A percentile compares a stretch with the other conserved stretches of the same genome.
phyloP scores from a whole-genome alignment of 1,140 invertebrate genomes.

The Rhizoglyphus robini region DNA sequence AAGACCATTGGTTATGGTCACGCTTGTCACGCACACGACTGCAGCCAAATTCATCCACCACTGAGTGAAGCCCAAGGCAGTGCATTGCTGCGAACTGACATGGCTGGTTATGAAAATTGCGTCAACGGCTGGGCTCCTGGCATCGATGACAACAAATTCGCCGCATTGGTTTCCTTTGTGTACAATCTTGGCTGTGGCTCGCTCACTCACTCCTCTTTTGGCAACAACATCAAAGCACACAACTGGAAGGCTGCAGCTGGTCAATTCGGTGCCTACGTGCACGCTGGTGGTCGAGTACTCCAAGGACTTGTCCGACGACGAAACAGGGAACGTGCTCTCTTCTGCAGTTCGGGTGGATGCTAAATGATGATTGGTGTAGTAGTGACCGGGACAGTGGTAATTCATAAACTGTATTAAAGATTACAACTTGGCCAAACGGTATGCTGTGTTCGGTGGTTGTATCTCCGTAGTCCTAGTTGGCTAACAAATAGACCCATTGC shows the following conservation, averaged over 20 bases:
- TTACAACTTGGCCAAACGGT: too few species aligned
- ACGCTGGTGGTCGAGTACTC: constrained; percentile 13
- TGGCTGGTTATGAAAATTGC: constrained; percentile 2
- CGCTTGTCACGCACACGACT: background rate
- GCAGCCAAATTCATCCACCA: constrained; percentile 12
- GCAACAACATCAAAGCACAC: background rate
- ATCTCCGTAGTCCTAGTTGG: too few species aligned
- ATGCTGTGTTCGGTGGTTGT: too few species aligned
- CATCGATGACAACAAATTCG: constrained; percentile 3
- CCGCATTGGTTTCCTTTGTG: constrained; percentile 9
- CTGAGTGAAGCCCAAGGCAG: background rate
- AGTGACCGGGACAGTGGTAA: too few species aligned
- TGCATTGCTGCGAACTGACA: background rate
- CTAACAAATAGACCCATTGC: too few species aligned
- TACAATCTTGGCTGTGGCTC: constrained; percentile 17
- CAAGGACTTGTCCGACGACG: background rate
- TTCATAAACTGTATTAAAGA: too few species aligned
- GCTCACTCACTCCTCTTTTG: background rate
- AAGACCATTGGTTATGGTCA: constrained; percentile 20
- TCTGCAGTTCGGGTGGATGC: constrained; percentile 16
- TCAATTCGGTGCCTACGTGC: background rate
- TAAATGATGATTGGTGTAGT: too few species aligned
- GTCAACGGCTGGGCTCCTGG: background rate
- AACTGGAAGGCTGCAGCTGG: constrained; percentile 1
- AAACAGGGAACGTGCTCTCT: background rate